phyloP scores from a whole-genome alignment of 1,140 invertebrate genomes.

The Arion vulgaris region DNA sequence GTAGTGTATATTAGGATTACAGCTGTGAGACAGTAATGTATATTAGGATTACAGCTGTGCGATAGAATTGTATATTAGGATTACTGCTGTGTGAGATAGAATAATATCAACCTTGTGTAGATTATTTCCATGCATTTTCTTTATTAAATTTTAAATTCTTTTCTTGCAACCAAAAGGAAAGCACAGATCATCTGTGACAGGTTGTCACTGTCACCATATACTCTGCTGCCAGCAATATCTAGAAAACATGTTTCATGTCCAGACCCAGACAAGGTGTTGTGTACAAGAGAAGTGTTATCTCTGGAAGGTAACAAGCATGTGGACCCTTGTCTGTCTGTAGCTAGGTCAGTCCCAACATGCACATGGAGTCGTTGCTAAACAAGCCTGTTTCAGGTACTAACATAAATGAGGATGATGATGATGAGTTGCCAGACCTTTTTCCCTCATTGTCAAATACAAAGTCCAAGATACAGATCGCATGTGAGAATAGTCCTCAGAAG shows the following conservation, averaged over 20 bases:
- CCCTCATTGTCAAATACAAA: neutral
- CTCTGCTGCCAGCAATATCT: neutral
- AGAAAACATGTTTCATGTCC: neutral
- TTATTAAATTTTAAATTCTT: no score
- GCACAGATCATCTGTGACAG: slow-evolving; percentile 31
- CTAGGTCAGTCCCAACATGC: neutral
- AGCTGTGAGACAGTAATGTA: no score
- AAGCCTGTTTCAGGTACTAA: neutral
- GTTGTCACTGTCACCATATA: slow-evolving; percentile 3
- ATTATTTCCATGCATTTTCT: no score
- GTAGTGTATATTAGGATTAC: no score
- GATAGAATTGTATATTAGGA: no score
- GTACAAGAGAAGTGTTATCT: neutral
- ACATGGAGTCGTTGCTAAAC: neutral
- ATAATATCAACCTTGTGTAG: no score
- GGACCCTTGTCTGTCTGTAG: neutral
- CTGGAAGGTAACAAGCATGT: neutral
- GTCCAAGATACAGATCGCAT: neutral
- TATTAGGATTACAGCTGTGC: no score
- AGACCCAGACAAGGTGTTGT: neutral
- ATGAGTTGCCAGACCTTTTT: slow-evolving; percentile 3
- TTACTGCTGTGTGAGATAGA: no score
- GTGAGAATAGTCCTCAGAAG: neutral
- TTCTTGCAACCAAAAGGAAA: slow-evolving; percentile 5
- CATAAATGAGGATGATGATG: neutral